Evolutionary conservation across 2,113 vertebrate species (phyloP).

Genomic region (Pteruthius melanotis): DNA sequence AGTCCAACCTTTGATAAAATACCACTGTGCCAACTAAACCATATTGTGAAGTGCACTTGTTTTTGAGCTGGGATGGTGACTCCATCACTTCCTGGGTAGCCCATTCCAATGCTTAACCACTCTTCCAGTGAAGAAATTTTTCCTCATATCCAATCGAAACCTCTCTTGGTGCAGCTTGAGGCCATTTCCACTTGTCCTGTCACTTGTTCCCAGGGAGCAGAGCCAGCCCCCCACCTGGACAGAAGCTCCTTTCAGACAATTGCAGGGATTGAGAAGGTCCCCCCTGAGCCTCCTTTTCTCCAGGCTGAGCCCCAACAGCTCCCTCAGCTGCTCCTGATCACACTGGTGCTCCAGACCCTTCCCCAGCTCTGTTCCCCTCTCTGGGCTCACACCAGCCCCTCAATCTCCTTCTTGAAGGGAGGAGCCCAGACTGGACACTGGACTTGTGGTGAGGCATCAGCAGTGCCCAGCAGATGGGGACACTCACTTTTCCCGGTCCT

Average conservation of each 20-base stretch:
- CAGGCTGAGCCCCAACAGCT: neutral
- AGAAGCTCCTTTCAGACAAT: neutral
- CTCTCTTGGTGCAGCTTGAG: neutral
- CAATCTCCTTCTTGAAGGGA: neutral
- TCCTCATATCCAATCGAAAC: neutral
- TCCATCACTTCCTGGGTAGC: neutral
- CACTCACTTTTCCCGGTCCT: accelerated
- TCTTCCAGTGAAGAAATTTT: neutral
- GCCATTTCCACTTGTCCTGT: neutral
- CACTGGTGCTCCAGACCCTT: neutral
- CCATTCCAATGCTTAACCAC: neutral
- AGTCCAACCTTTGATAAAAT: neutral
- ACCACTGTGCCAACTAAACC: neutral
- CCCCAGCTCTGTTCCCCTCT: neutral
- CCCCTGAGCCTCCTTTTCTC: neutral
- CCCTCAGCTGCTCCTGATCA: neutral
- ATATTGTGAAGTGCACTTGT: neutral
- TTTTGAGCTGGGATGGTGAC: neutral
- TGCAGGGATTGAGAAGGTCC: neutral
- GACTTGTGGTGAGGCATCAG: neutral
- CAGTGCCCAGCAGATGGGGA: neutral
- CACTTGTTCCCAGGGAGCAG: neutral
- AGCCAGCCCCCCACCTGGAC: neutral
- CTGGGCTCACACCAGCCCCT: neutral
- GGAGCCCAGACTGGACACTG: neutral